Percentiles rank a stretch among this genome's conserved stretches.
Evolutionary conservation across 2,113 vertebrate species (phyloP).

Genomic region (Desmodus rotundus): DNA sequence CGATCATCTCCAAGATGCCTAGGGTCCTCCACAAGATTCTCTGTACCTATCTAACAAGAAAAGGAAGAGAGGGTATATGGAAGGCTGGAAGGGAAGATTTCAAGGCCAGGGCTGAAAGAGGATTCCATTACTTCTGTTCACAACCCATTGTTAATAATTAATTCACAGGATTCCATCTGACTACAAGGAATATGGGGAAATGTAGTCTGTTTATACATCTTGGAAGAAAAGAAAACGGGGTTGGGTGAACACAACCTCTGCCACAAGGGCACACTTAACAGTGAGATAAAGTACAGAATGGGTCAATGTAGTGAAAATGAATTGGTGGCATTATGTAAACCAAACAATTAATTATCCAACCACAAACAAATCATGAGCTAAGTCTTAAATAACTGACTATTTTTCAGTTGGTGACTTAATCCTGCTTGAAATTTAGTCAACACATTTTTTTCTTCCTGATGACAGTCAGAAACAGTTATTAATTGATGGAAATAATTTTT

Average conservation of each 20-base stretch:
- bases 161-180: not conserved
- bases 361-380: not conserved
- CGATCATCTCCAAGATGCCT: not conserved
- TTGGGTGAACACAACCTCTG: not conserved
- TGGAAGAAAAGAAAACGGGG: slow-evolving; percentile 17
- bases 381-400: slow-evolving; percentile 18
- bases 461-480: slow-evolving; percentile 46
- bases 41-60: not conserved
- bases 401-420: slow-evolving; percentile 43
- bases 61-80: not conserved
- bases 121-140: slow-evolving; percentile 12
- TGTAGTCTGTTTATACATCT: slow-evolving; percentile 24
- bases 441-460: slow-evolving; percentile 39
- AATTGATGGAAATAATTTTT: slow-evolving; percentile 50
- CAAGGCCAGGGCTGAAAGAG: not conserved
- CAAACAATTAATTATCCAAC: not conserved
- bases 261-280: not conserved
- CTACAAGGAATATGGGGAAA: slow-evolving; percentile 39
- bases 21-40: not conserved
- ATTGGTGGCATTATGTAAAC: slow-evolving; percentile 12
- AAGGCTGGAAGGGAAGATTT: slow-evolving; percentile 9
- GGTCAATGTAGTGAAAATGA: not conserved
- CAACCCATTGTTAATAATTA: not conserved
- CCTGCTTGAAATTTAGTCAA: slow-evolving; percentile 20
- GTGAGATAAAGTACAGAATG: not conserved